Evolutionary conservation across 2,113 vertebrate genomes (phyloP), one percentile per base, ranked within the genome.

Genomic region (Callipepla californica): DNA sequence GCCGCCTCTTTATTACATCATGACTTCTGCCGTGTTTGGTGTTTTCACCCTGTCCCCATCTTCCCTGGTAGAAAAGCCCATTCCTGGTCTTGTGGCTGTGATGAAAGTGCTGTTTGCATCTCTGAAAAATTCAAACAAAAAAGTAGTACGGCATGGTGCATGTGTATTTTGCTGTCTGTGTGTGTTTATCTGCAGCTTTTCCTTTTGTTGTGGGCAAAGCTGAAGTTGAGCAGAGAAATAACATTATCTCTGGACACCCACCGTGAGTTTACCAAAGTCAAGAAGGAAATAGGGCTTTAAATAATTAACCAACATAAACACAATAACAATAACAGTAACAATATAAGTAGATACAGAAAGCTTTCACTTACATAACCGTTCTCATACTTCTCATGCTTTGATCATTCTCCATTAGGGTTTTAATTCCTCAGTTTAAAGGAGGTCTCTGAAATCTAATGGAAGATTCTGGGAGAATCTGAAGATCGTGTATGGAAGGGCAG

Each of bases 371-470:
- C 18, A 69, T 42, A 85, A 32, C 19, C 15, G 57, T 75, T 72
- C 32, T 89, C 50, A 18, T 30, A 25, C 8, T 83, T 63, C 23
- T 40, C 16, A 11, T 25, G 70, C 23, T 87, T 50, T 42, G 26
- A 55, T 91, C 1, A 72, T 76, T 92, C 73, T 87, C 53, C 83
- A 28, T 81, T 57, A 63, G 72, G n/a, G 17, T 94, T 94, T 89
- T 85, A 94, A 93, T 87, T 62, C 23, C 36, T 30, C 17, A 17
- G 13, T 92, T 92, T 95, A 90, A 72, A 83, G 81, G 67, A 25
- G 21, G 21, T 34, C 65, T 80, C 72, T 87, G 61, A 77, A 88
- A 86, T 90, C 23, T 58, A 68, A 78, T 57, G 83, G 78, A 36
- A 87, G 57, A 66, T 91, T 83, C 38, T 67, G 6, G 45, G 78